phyloP scores from a whole-genome alignment of 2,888 invertebrate species.

The Trichogramma dendrolimi region DNA sequence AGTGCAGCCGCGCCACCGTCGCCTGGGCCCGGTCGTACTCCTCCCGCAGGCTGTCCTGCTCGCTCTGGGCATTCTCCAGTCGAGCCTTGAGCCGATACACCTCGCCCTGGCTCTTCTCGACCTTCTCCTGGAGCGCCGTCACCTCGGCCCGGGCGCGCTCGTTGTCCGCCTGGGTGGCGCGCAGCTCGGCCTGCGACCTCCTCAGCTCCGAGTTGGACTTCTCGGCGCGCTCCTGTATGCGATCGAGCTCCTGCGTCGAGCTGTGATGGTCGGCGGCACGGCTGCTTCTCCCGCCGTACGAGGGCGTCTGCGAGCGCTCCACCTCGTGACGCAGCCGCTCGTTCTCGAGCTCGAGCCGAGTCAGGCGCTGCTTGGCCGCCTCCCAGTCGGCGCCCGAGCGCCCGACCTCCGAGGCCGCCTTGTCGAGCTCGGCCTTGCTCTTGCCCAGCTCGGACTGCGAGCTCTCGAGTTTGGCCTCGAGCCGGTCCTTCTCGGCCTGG shows the following conservation, averaged over 20 bases:
- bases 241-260: constrained; percentile 77
- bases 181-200: constrained; percentile 81
- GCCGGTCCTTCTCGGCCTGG: constrained; percentile 83
- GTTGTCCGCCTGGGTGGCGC: constrained; percentile 87
- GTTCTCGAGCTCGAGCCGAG: constrained; percentile 83
- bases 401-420: constrained; percentile 84
- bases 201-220: constrained; percentile 80
- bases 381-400: constrained; percentile 88
- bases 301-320: constrained; percentile 77
- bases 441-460: constrained; percentile 91
- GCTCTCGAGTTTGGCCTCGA: constrained; percentile 86
- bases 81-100: constrained; percentile 91
- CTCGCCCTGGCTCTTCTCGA: constrained; percentile 92
- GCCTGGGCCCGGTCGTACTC: constrained; percentile 86
- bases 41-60: constrained; percentile 87
- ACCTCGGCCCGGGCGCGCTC: constrained; percentile 82
- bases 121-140: constrained; percentile 80
- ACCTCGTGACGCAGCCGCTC: constrained; percentile 82
- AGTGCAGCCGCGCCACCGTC: constrained; percentile 77
- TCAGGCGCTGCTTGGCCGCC: constrained; percentile 75
- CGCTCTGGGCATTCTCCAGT: constrained; percentile 90
- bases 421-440: constrained; percentile 89
- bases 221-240: constrained; percentile 76
- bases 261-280: constrained; percentile 69
- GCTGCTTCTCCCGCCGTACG: constrained; percentile 77